Conservation (phyloP, 2,797 vertebrate species). For the Alosa sapidissima region DNA sequence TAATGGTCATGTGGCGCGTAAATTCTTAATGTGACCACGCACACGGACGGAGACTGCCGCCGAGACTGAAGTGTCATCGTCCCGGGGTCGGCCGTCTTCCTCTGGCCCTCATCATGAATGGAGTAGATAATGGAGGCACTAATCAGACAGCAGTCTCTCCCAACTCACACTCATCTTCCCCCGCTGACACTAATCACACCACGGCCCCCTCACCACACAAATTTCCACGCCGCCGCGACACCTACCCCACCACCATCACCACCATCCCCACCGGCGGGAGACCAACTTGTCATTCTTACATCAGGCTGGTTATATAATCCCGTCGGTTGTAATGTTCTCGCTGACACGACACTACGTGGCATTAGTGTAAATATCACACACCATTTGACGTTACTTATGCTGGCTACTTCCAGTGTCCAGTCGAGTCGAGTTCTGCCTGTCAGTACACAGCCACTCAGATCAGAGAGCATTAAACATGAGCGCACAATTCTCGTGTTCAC, state of each 20-base stretch:
- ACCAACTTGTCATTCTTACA: background rate
- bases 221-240: background rate
- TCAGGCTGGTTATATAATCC: background rate
- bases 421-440: background rate
- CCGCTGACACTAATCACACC: background rate
- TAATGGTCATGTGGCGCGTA: slow-evolving; percentile 75
- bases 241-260: background rate
- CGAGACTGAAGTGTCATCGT: slow-evolving; percentile 62
- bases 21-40: slow-evolving; percentile 77
- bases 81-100: slow-evolving; percentile 61
- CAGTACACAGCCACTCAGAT: background rate
- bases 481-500: background rate
- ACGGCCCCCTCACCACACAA: background rate
- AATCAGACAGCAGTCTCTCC: slow-evolving; percentile 9
- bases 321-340: background rate
- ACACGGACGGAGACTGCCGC: slow-evolving; percentile 53
- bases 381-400: background rate
- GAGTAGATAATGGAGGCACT: slow-evolving; percentile 49
- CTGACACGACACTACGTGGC: background rate
- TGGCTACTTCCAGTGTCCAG: background rate
- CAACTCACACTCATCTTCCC: background rate
- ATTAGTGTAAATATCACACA: slow-evolving; percentile 16
- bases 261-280: background rate
- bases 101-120: slow-evolving; percentile 56
- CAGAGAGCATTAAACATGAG: slow-evolving; percentile 16